phyloP scores from a whole-genome alignment of 2,797 vertebrate genomes.

The Diplodus sargus region DNA sequence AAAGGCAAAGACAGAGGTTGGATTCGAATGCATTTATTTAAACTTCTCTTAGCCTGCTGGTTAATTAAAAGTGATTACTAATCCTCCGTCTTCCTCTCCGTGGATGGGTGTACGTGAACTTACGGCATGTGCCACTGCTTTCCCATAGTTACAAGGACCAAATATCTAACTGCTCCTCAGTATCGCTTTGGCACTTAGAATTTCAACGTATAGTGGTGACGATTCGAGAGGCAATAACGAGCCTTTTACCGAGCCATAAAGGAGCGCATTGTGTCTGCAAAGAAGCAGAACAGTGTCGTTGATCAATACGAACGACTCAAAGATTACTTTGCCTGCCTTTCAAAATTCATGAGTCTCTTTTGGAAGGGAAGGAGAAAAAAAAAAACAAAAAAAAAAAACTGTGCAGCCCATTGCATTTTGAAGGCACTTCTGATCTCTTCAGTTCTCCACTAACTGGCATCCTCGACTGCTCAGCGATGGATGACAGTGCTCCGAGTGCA shows the following conservation, averaged over 20 bases:
- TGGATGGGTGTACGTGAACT: not conserved
- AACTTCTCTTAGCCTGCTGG: slow-evolving; percentile 40
- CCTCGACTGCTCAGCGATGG: slow-evolving; percentile 48
- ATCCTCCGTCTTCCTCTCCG: not conserved
- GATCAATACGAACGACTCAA: slow-evolving; percentile 36
- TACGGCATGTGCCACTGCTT: not conserved
- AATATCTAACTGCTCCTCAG: not conserved
- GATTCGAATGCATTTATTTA: slow-evolving; percentile 50
- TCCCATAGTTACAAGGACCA: not conserved
- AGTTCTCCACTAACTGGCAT: slow-evolving; percentile 40
- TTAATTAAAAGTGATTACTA: slow-evolving; percentile 47
- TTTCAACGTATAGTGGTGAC: not conserved
- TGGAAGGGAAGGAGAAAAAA: not conserved
- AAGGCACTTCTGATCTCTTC: slow-evolving; percentile 56
- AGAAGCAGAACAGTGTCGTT: slow-evolving; percentile 5
- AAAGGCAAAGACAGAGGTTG: slow-evolving; percentile 33
- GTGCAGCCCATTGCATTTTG: slow-evolving; percentile 4
- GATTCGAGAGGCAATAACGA: slow-evolving; percentile 35
- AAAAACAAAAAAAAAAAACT: slow-evolving; percentile 5
- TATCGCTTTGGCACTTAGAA: slow-evolving; percentile 16
- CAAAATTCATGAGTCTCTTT: slow-evolving; percentile 36
- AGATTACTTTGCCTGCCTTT: slow-evolving; percentile 20
- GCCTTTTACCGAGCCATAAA: slow-evolving; percentile 44
- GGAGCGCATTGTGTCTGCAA: slow-evolving; percentile 5
- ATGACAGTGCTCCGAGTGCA: slow-evolving; percentile 39